Percentiles rank a stretch among this genome's conserved stretches.
Evolutionary conservation across 2,797 vertebrate species (phyloP).

Genomic region (Naso thynnoides): DNA sequence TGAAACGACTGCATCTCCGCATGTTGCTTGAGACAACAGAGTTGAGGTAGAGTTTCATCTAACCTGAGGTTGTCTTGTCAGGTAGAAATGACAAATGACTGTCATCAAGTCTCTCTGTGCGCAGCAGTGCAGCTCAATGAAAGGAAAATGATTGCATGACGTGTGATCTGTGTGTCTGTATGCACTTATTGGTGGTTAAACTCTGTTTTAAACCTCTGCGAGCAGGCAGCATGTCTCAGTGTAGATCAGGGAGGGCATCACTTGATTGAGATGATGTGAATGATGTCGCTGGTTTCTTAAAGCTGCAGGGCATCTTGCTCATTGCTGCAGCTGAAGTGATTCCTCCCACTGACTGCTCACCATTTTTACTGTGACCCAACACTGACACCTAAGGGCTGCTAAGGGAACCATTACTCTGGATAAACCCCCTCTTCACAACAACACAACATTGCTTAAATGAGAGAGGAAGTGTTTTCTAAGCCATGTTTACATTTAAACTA

Average conservation of each 20-base stretch:
- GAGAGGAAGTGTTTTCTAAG: neutral
- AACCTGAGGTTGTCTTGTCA: neutral
- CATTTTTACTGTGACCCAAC: conserved; percentile 62
- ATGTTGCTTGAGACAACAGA: conserved; percentile 4
- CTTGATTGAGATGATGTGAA: conserved; percentile 48
- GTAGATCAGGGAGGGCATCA: neutral
- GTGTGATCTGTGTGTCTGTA: neutral
- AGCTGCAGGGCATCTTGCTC: conserved; percentile 35
- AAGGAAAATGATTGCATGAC: neutral
- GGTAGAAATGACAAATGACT: neutral
- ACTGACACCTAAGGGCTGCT: conserved; percentile 77
- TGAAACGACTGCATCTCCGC: neutral
- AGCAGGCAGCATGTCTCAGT: neutral
- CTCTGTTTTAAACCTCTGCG: neutral
- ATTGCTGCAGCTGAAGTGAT: conserved; percentile 22
- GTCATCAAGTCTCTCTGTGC: too few species aligned
- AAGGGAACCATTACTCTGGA: conserved; percentile 22
- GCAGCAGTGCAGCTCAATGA: neutral
- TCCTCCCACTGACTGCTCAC: neutral
- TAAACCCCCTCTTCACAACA: neutral
- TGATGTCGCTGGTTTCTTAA: conserved; percentile 45
- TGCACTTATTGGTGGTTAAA: neutral
- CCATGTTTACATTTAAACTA: neutral
- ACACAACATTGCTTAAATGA: neutral
- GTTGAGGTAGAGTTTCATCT: neutral